These are phyloP conservation scores for Hydrolagus affinis DNA, from an alignment of 2,113 vertebrate genomes.

Conservation along the genomic window DNA sequence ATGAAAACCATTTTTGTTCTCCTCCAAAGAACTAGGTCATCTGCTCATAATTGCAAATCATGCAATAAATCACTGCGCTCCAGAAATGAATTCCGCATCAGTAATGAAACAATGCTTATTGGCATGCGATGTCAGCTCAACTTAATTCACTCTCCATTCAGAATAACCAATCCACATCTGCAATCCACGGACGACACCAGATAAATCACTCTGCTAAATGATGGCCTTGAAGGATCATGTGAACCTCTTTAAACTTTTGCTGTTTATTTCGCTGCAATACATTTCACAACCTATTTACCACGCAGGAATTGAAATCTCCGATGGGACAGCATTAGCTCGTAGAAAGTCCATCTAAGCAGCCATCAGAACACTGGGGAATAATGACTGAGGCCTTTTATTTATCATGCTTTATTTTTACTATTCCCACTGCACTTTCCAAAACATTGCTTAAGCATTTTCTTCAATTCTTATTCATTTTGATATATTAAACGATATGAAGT, in stretches of 20 bases:
- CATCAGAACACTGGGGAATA: slow-evolving; percentile 7
- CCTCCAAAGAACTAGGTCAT: slow-evolving; percentile 72
- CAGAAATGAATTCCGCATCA: slow-evolving; percentile 71
- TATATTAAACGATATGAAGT: slow-evolving; percentile 29
- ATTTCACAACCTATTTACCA: slow-evolving; percentile 35
- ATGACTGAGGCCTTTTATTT: slow-evolving; percentile 29
- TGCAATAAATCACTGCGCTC: slow-evolving; percentile 75
- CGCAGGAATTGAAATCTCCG: slow-evolving; percentile 31
- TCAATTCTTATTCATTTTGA: slow-evolving; percentile 22
- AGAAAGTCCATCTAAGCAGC: slow-evolving; percentile 29
- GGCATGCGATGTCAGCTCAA: slow-evolving; percentile 74
- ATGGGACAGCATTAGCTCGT: slow-evolving; percentile 44
- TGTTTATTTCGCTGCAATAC: slow-evolving; percentile 28
- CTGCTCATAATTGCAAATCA: slow-evolving; percentile 84
- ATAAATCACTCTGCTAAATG: slow-evolving; percentile 37
- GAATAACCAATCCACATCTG: slow-evolving; percentile 67
- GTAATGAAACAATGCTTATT: slow-evolving; percentile 79
- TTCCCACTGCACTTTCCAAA: slow-evolving; percentile 31
- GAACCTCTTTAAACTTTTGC: slow-evolving; percentile 34
- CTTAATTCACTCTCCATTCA: slow-evolving; percentile 72
- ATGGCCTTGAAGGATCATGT: slow-evolving; percentile 32
- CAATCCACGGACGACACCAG: slow-evolving; percentile 52
- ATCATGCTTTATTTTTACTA: slow-evolving; percentile 29
- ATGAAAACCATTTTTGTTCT: slow-evolving; percentile 70
- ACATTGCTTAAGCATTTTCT: slow-evolving; percentile 28